Evolutionary conservation across 2,888 invertebrate species (phyloP), one percentile per base, ranked within the genome.

Genomic region (Sinodicranocentrus sp.): DNA sequence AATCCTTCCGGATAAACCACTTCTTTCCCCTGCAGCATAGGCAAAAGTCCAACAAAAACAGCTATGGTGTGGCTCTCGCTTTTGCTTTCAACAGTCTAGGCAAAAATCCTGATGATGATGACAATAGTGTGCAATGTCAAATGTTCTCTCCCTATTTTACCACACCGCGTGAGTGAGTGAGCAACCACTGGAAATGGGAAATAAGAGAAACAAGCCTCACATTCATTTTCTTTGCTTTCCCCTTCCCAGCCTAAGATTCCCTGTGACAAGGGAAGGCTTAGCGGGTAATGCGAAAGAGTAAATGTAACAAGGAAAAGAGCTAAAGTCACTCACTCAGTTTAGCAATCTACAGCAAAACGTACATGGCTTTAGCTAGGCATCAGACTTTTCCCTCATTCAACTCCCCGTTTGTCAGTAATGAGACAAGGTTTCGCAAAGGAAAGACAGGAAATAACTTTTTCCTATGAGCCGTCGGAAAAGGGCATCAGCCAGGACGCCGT

Each of bases 371-470:
- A 10, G 48, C 33, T 21, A 57, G 6, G 21, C 57, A 57, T 57
- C 57, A 57, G 6, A 28, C 26, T 17, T n/a, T 54, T 71, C 52
- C 6, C 44, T 48, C 39, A 63, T 61, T 61, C 43, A 23, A 59
- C 43, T 73, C 28, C 72, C 23, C 25, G 44, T 19, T 67, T 72
- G 77, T 77, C 70, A 76, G 71, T 83, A 75, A 80, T 75, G 65
- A 75, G 73, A 73, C 72, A 67, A 67, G 65, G 43, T 43, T 80
- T 52, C 10, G 25, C 48, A 79, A 63, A 63, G 61, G 61, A n/a
- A 25, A 65, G 73, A 67, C 73, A 80, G 80, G 80, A 80, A 80
- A 80, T 80, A 72, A 80, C 72, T 72, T 80, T 73, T 72, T 67
- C 73, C 67, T 73, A 73, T 71, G 54, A 54, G 43, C 17, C 57